phyloP scores from a whole-genome alignment of 2,113 vertebrate genomes.

The Pao palembangensis region DNA sequence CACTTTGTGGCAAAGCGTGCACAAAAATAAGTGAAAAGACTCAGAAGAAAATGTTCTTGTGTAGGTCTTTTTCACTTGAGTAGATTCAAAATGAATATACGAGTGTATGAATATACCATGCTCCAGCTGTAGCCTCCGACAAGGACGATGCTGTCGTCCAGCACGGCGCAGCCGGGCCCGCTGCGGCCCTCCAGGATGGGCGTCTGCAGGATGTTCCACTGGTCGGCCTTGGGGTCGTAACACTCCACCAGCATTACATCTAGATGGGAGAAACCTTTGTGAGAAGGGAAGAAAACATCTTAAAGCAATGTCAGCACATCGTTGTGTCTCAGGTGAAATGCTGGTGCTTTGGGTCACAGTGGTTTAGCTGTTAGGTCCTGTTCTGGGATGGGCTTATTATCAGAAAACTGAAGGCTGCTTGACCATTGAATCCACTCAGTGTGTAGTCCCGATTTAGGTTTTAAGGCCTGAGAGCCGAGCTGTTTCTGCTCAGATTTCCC shows the following conservation, averaged over 20 bases:
- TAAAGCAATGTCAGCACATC: neutral
- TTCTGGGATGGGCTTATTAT: no score
- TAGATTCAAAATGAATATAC: no score
- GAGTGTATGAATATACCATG: constrained; percentile 77
- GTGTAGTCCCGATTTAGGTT: no score
- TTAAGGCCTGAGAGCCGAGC: no score
- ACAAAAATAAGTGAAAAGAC: no score
- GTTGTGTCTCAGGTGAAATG: neutral
- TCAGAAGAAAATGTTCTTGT: no score
- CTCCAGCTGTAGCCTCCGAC: constrained; percentile 99
- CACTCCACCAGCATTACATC: constrained; percentile 98
- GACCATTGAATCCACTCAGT: no score
- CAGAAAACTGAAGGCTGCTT: no score
- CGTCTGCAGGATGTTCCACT: constrained; percentile 98
- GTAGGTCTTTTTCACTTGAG: no score
- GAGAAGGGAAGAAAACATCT: neutral
- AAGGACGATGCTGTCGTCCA: constrained; percentile 95
- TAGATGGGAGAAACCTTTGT: constrained; percentile 93
- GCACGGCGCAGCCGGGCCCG: constrained; percentile 90
- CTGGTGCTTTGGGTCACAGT: neutral
- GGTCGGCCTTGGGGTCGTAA: constrained; percentile 96
- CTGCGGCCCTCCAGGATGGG: constrained; percentile 97
- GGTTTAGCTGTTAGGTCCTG: neutral
- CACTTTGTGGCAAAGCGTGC: no score
- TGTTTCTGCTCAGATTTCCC: no score